Conservation (phyloP, 2,797 vertebrate species). For the Mormyrops boulengeri region DNA sequence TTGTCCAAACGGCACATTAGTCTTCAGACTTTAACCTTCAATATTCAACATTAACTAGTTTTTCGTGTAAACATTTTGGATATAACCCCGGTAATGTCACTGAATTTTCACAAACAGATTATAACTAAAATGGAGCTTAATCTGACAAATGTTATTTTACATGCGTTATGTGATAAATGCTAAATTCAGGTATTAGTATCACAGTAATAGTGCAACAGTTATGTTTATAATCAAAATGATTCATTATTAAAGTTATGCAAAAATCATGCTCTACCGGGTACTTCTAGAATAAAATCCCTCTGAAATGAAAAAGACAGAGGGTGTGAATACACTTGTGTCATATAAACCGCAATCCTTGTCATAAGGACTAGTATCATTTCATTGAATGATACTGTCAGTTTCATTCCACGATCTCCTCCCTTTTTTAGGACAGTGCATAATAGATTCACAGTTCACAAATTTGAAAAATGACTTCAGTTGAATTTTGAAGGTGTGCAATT, state of each 20-base stretch:
- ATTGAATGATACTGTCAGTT: background rate
- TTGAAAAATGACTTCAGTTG: background rate
- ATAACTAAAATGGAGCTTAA: no score
- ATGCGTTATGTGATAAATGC: background rate
- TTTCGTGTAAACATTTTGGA: constrained; percentile 43
- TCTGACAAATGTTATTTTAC: background rate
- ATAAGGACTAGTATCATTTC: constrained; percentile 17
- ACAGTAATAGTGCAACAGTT: no score
- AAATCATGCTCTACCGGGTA: background rate
- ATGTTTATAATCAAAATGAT: background rate
- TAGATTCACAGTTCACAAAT: background rate
- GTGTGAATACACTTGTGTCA: constrained; percentile 22
- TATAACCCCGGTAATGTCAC: background rate
- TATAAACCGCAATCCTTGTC: constrained; percentile 21
- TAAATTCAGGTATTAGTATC: background rate
- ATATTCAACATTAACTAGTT: constrained; percentile 64
- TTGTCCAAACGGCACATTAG: constrained; percentile 64
- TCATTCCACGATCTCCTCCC: background rate
- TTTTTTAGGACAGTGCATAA: background rate
- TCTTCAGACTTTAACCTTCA: constrained; percentile 58
- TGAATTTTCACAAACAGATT: background rate
- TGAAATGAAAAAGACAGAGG: background rate
- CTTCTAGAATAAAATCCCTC: background rate
- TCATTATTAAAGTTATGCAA: background rate
- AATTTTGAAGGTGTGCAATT: background rate